phyloP scores from a whole-genome alignment of 2,797 vertebrate genomes.

The Liasis olivaceus region DNA sequence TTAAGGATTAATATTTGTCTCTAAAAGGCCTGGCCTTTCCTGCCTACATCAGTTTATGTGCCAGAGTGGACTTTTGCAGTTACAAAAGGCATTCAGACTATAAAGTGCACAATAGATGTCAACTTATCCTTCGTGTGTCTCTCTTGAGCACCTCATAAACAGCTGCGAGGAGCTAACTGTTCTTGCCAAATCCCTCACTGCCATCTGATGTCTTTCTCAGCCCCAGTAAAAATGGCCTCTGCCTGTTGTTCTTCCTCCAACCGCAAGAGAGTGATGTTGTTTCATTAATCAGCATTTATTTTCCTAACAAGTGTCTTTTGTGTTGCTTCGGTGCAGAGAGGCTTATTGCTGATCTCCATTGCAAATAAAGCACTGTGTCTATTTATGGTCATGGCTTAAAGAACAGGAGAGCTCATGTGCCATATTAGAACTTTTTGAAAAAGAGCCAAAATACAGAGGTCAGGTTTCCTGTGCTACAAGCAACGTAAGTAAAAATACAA shows the following conservation, averaged over 20 bases:
- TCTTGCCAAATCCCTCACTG: slow-evolving; percentile 60
- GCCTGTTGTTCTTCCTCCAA: slow-evolving; percentile 43
- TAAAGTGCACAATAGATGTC: slow-evolving; percentile 72
- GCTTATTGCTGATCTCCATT: slow-evolving; percentile 69
- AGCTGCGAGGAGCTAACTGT: slow-evolving; percentile 67
- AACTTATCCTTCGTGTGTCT: slow-evolving; percentile 57
- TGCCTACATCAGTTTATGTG: slow-evolving; percentile 76
- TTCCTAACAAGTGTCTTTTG: slow-evolving; percentile 51
- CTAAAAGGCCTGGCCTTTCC: slow-evolving; percentile 75
- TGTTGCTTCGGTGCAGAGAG: slow-evolving; percentile 33
- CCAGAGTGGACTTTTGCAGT: slow-evolving; percentile 65
- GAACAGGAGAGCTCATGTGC: slow-evolving; percentile 70
- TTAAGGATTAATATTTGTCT: slow-evolving; percentile 77
- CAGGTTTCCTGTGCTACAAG: slow-evolving; percentile 74
- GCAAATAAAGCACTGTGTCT: slow-evolving; percentile 69
- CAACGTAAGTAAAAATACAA: slow-evolving; percentile 56
- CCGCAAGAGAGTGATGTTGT: slow-evolving; percentile 38
- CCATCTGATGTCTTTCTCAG: slow-evolving; percentile 61
- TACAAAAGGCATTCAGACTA: slow-evolving; percentile 73
- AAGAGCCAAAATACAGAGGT: slow-evolving; percentile 75
- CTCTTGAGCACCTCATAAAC: slow-evolving; percentile 67
- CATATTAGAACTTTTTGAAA: slow-evolving; percentile 74
- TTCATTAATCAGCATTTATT: slow-evolving; percentile 59
- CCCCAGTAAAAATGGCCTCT: slow-evolving; percentile 39
- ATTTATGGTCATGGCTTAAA: slow-evolving; percentile 69